Base-by-base conservation (phyloP, 2,797 vertebrate genomes). In the Carcharodon carcharias region DNA sequence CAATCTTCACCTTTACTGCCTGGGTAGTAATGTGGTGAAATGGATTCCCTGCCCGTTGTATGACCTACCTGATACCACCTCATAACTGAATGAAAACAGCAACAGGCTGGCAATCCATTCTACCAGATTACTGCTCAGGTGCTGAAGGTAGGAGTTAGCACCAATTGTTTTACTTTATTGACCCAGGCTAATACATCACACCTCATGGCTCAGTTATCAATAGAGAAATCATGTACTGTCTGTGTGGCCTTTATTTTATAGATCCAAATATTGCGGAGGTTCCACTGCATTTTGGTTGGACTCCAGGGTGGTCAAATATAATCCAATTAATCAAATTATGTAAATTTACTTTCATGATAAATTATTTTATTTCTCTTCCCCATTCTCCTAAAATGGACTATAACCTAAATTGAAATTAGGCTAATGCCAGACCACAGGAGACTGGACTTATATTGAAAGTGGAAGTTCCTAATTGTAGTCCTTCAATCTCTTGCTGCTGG, bases 321-420 rank as follows among this genome's bases (percentile, higher is more conserved):
- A 85, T 85, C 40, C 45, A 85, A 85, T 85, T 85, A 85, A 85
- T 85, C 82, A 85, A 50, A 85, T 50, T 85, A 85, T 85, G 82
- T 45, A 85, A 50, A 85, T 50, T 45, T 50, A 18, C 18, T 6
- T 45, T 82, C n/a, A 45, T 45, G 40, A 21, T 82, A 21, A 50
- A 50, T 85, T 26, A 85, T 85, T 85, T 50, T 50, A 85, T 50
- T 85, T 23, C 45, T 85, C 82, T 50, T 85, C 45, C 82, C 45
- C 45, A n/a, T 77, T 3, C 73, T n/a, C 73, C 31, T 77, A n/a
- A 88, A 88, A 26, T n/a, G n/a, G 56, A 35, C 26, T 92, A 18
- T 31, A 63, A 61, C 58, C 31, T 63, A 35, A 92, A 35, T 92
- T 58, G 58, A 92, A n/a, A 92, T 35, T 35, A 61, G 35, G 18